Evolutionary conservation across 2,797 vertebrate genomes (phyloP).

Genomic region (Odontamblyopus lacepedii): DNA sequence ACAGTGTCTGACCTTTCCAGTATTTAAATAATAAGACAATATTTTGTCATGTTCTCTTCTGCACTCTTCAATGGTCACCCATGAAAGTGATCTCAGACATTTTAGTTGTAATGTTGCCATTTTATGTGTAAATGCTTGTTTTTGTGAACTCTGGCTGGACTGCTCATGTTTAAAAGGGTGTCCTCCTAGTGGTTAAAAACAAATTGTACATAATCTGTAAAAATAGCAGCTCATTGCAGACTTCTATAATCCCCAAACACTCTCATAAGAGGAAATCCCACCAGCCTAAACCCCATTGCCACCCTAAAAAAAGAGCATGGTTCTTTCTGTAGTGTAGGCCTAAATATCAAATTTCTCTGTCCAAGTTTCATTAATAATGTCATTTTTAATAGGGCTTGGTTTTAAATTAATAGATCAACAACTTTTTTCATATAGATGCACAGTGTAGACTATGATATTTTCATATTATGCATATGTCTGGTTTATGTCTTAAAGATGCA

Average conservation of each 20-base stretch:
- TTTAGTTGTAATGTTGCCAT: neutral
- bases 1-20: no score
- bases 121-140: no score
- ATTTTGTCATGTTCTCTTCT: no score
- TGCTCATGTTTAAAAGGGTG: slow-evolving; percentile 31
- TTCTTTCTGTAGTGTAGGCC: neutral
- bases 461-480: neutral
- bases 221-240: slow-evolving; percentile 71
- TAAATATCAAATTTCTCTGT: neutral
- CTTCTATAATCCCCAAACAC: slow-evolving; percentile 67
- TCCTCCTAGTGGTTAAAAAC: slow-evolving; percentile 45
- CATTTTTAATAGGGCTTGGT: neutral
- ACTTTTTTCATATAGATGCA: no score
- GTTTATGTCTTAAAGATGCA: no score
- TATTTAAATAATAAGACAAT: no score
- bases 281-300: slow-evolving; percentile 53
- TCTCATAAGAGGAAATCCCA: slow-evolving; percentile 53
- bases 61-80: no score
- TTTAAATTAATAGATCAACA: neutral
- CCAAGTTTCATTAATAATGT: neutral
- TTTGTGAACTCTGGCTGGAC: neutral
- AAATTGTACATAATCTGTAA: slow-evolving; percentile 78
- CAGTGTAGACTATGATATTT: neutral
- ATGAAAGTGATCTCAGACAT: neutral
- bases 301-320: slow-evolving; percentile 32